Base-by-base conservation (phyloP, 2,797 vertebrate genomes). In the Eulemur albifrons region DNA sequence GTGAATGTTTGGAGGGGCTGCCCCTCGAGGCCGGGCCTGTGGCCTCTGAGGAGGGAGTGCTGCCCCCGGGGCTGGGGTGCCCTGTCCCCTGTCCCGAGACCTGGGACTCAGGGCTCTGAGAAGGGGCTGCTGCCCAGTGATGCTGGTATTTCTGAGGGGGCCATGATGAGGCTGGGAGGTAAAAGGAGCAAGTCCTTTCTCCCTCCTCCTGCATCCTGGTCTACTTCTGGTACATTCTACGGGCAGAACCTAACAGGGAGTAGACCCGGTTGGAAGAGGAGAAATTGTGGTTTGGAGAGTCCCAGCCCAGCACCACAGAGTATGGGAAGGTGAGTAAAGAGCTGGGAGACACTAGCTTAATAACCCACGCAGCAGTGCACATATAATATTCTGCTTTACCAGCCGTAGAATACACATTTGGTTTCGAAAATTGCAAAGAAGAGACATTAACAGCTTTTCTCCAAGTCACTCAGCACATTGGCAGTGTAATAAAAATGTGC, bases 391-490 rank as follows among this genome's bases (percentile, higher is more conserved):
- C 45, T 35, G 7, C 40, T 11, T 76, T 30, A 6, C 38, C 15
- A 76, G 63, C 76, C n/a, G 8, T 1, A 54, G 61, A 81, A 20
- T 43, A 61, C 7, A 83, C 25, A 59, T 88, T 79, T 92, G 61
- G 30, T 82, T 81, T 81, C 14, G 48, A 45, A 88, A 93, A 79
- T n/a, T 92, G 83, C 65, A 43, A 54, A 81, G 72, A 40, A 25
- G 40, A 82, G 65, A 77, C 18, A 38, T 54, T 83, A 83, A 86
- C 57, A 91, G 54, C 35, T 92, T 90, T 93, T 45, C 40, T 81
- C 25, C 73, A 79, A 73, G 70, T 97, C 73, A 94, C 63, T 88
- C 70, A 89, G 77, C 75, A 94, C 54, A 90, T 77, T 79, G 81
- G 40, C 59, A 61, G 76, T 75, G 15, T 61, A n/a, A 50, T 94